A percentile compares a stretch with the other conserved stretches of the same genome.
These are phyloP conservation scores for Cistogaster globosa DNA, from an alignment of 2,888 invertebrate species.

Conservation along the genomic window DNA sequence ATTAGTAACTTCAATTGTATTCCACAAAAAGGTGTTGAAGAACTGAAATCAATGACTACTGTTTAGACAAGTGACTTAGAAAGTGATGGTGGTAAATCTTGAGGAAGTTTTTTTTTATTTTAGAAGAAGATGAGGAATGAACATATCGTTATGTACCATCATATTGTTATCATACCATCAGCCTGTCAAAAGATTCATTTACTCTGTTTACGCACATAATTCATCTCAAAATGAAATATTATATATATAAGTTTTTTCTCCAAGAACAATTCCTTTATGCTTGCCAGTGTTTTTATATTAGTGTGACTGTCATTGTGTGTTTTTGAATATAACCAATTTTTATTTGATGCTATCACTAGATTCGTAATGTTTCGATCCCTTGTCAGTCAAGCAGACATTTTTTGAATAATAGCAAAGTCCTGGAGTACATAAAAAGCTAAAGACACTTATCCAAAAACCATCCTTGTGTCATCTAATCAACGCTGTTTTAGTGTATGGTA, in stretches of 20 bases:
- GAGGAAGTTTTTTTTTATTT: no score
- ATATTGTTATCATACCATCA: constrained; percentile 66
- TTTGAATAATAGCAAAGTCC: constrained; percentile 33
- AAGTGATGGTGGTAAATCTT: neutral
- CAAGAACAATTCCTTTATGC: constrained; percentile 11
- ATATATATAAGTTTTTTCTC: constrained; percentile 32
- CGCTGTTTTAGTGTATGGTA: constrained; percentile 44
- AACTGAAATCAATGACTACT: constrained; percentile 58
- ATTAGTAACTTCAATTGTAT: neutral
- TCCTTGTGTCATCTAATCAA: constrained; percentile 68
- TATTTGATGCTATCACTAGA: constrained; percentile 12
- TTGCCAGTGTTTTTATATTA: no score
- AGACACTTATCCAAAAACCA: constrained; percentile 56
- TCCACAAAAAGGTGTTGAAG: constrained; percentile 45
- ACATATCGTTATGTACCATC: constrained; percentile 47
- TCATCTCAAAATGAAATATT: constrained; percentile 21
- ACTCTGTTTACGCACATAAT: constrained; percentile 43
- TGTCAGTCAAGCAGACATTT: constrained; percentile 64
- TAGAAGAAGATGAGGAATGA: constrained; percentile 30
- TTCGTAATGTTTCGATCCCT: constrained; percentile 46
- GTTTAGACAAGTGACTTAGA: constrained; percentile 34
- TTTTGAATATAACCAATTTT: constrained; percentile 27
- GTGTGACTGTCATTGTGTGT: constrained; percentile 4
- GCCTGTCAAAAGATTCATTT: constrained; percentile 51
- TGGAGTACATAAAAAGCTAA: constrained; percentile 17